These are phyloP conservation scores for Pseudococcus longispinus DNA, from an alignment of 2,888 invertebrate species.

Conservation along the genomic window DNA sequence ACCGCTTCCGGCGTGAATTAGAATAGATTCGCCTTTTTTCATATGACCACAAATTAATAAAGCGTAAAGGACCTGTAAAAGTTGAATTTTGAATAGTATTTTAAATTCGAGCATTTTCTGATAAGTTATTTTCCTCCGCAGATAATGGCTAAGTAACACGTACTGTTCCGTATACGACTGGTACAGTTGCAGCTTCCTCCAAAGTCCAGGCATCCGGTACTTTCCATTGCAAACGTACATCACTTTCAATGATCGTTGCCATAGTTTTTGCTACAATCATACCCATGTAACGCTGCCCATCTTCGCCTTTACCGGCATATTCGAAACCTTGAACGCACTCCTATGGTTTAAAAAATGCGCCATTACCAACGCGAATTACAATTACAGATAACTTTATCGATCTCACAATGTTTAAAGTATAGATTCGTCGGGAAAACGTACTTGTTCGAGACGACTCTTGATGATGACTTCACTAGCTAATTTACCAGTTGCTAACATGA, in stretches of 20 bases:
- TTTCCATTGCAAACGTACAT: slow-evolving; percentile 66
- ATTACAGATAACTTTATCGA: too few relatives aligned
- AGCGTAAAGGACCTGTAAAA: slow-evolving; percentile 67
- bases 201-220: slow-evolving; percentile 70
- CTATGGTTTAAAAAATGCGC: slow-evolving; percentile 54
- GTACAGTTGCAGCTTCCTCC: slow-evolving; percentile 73
- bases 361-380: too few relatives aligned
- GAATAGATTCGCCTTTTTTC: slow-evolving; percentile 63
- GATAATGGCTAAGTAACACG: slow-evolving; percentile 51
- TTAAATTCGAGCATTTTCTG: not conserved
- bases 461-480: slow-evolving; percentile 83
- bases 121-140: not conserved
- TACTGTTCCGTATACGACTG: slow-evolving; percentile 70
- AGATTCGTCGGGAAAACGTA: slow-evolving; percentile 62
- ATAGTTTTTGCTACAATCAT: slow-evolving; percentile 64
- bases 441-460: slow-evolving; percentile 70
- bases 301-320: slow-evolving; percentile 65
- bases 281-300: slow-evolving; percentile 65
- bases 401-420: too few relatives aligned
- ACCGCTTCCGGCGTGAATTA: slow-evolving; percentile 72
- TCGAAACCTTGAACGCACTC: slow-evolving; percentile 70
- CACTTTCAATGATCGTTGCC: slow-evolving; percentile 66
- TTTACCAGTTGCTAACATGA: slow-evolving; percentile 93
- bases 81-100: not conserved
- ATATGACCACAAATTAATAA: slow-evolving; percentile 68